Evolutionary conservation across 2,113 vertebrate genomes (phyloP), one percentile per base, ranked within the genome.

Genomic region (Tyto alba): DNA sequence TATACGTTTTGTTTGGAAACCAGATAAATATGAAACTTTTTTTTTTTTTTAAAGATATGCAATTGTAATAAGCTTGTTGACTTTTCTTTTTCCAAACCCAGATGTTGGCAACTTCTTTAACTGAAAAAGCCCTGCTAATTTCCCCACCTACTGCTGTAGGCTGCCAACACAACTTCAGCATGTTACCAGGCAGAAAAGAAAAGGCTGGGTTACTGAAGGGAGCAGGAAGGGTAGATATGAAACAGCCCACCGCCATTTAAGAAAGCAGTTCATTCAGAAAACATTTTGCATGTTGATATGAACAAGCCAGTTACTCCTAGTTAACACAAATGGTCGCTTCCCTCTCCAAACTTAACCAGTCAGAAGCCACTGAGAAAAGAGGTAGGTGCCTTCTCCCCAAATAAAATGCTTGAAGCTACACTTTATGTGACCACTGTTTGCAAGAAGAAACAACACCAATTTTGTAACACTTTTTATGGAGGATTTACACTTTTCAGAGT

Each of bases 41-140:
- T 50, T 66, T 29, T 43, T 62, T 25, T 34, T 67, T 38, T 25
- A 36, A 23, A 55, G 21, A 66, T 36, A 52, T 8, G 4, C 47
- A 83, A 86, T 47, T 81, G 45, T 69, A 85, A 59, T 47, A 66
- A 60, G 25, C 16, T 89, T 89, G 21, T 29, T 77, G 68, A 81
- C 75, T 93, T 79, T 16, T 48, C 59, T 88, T n/a, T 88, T 83
- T 86, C 78, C 79, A 85, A 88, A 92, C 36, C 62, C 32, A 93
- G 26, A 84, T 22, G 30, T 2, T 74, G 29, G 30, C 64, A 92
- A 84, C 18, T 36, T 50, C 43, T 83, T 67, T 2, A 71, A 71
- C 36, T 12, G 41, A 60, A 81, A 85, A 81, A 41, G 23, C 32
- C 27, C 27, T 68, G 47, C 34, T 72, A 14, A 95, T 36, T 90